phyloP scores from a whole-genome alignment of 2,113 vertebrate species.

The Mesoclemmys tuberculata region DNA sequence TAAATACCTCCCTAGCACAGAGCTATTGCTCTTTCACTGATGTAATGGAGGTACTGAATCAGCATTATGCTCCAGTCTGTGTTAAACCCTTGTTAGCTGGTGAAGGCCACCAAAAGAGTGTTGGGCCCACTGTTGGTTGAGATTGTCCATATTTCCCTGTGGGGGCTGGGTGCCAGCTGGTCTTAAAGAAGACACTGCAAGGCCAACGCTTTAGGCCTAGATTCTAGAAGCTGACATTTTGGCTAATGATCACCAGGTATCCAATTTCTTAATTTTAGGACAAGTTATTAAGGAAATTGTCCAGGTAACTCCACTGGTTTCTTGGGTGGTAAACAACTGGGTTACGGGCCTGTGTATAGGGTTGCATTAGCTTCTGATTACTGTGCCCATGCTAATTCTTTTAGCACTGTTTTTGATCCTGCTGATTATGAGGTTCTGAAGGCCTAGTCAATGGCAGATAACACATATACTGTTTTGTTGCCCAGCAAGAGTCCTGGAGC shows the following conservation, averaged over 20 bases:
- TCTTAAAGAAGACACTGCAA: neutral
- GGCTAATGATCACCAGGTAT: neutral
- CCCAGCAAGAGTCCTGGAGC: neutral
- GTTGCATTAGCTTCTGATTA: neutral
- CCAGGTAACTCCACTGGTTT: neutral
- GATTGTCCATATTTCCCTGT: neutral
- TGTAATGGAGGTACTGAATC: neutral
- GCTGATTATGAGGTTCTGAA: neutral
- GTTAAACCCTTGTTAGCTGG: neutral
- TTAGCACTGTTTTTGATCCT: neutral
- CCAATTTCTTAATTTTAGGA: neutral
- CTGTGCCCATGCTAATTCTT: neutral
- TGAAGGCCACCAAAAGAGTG: neutral
- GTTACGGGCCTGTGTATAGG: neutral
- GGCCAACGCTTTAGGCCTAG: neutral
- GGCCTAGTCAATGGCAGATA: neutral
- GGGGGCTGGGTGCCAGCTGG: neutral
- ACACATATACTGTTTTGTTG: neutral
- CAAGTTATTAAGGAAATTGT: neutral
- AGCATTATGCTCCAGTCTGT: neutral
- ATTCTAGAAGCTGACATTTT: neutral
- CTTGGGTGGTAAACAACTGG: neutral
- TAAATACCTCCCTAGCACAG: neutral
- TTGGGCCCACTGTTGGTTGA: neutral
- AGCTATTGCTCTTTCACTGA: neutral